A percentile compares a stretch with the other conserved stretches of the same genome.
phyloP scores from a whole-genome alignment of 2,888 invertebrate species.

The Amblyteles armatorius region DNA sequence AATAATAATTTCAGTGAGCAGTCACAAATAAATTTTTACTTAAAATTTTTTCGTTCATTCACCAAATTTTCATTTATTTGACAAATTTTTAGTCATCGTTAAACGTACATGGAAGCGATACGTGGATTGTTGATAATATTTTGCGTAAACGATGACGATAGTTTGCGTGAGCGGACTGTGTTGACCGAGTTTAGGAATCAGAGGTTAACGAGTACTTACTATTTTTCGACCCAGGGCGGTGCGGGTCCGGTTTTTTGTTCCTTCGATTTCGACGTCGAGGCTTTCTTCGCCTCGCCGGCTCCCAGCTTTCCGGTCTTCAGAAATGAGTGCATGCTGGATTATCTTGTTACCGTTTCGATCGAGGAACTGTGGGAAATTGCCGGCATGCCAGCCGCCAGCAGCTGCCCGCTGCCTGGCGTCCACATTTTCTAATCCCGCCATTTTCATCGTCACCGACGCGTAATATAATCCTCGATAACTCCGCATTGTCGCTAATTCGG shows the following conservation, averaged over 20 bases:
- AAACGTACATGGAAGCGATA: not conserved
- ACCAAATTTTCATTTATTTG: too few species aligned
- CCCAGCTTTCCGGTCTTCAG: conserved; percentile 92
- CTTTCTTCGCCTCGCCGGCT: conserved; percentile 80
- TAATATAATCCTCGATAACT: not conserved
- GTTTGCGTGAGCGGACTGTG: not conserved
- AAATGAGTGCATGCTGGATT: conserved; percentile 89
- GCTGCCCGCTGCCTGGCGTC: not conserved
- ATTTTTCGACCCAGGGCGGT: conserved; percentile 95
- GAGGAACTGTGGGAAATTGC: not conserved
- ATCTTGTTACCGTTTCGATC: not conserved
- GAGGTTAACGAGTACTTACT: conserved; percentile 86
- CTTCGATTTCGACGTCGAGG: conserved; percentile 74
- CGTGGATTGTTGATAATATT: not conserved
- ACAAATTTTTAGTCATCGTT: too few species aligned
- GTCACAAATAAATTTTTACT: too few species aligned
- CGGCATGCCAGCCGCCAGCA: not conserved
- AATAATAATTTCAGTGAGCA: not conserved
- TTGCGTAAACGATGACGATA: not conserved
- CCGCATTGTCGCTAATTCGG: not conserved
- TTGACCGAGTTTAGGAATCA: conserved; percentile 25
- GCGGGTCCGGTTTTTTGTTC: conserved; percentile 82
- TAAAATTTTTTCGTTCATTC: too few species aligned
- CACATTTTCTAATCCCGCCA: not conserved
- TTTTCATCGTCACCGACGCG: not conserved